phyloP scores from a whole-genome alignment of 1,140 invertebrate genomes.

The Bombus ignitus region DNA sequence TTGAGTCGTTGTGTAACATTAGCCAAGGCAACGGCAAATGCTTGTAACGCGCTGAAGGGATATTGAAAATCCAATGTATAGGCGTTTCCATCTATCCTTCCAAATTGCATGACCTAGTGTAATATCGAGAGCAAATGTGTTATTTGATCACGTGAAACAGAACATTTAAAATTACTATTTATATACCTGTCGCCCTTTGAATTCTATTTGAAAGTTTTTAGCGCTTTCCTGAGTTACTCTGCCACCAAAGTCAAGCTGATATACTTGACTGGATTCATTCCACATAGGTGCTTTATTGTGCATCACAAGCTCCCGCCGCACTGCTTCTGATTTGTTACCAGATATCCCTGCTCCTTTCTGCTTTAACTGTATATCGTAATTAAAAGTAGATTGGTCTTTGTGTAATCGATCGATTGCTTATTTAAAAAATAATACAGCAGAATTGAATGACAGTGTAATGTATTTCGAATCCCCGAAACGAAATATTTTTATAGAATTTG shows the following conservation, averaged over 20 bases:
- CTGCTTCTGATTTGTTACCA: slow-evolving; percentile 81
- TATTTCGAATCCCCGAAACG: not conserved
- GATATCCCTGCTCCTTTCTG: slow-evolving; percentile 83
- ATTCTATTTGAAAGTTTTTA: slow-evolving; percentile 99
- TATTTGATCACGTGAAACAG: not conserved
- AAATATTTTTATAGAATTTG: not conserved
- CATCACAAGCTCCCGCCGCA: slow-evolving; percentile 94
- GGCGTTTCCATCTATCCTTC: slow-evolving; percentile 98
- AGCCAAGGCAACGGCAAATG: slow-evolving; percentile 98
- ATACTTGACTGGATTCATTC: slow-evolving; percentile 99
- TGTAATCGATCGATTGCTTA: too few species aligned
- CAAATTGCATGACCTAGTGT: slow-evolving; percentile 98
- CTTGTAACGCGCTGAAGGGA: slow-evolving; percentile 98
- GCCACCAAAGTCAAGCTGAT: slow-evolving; percentile 99
- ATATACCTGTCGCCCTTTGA: slow-evolving; percentile 96
- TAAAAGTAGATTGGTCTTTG: not conserved
- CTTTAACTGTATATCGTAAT: slow-evolving; percentile 83
- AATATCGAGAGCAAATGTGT: not conserved
- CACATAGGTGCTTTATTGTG: slow-evolving; percentile 99
- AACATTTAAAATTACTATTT: not conserved
- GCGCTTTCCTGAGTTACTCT: slow-evolving; percentile 99
- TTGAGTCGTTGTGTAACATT: slow-evolving; percentile 99
- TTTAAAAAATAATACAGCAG: too few species aligned
- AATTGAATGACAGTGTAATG: not conserved
- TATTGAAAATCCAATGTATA: slow-evolving; percentile 99